Evolutionary conservation across 2,888 invertebrate genomes (phyloP), one percentile per base, ranked within the genome.

Genomic region (Yponomeuta evonymella): DNA sequence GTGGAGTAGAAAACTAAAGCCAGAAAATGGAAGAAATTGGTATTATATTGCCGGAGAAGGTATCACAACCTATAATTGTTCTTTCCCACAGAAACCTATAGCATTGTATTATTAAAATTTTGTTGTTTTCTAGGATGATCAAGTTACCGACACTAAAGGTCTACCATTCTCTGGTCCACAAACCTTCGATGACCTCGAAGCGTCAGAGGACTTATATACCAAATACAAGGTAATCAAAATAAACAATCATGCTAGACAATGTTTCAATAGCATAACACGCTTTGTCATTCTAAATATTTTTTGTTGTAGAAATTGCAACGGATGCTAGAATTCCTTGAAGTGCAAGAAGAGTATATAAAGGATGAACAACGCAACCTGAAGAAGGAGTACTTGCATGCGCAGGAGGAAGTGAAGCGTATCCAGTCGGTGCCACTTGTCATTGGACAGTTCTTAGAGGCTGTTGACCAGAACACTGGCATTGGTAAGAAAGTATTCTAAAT

Each of bases 301-400:
- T 67, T 9, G 23, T 43, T 43, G 67, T 23, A 98, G 97, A 99
- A 98, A 95, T 93, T 99, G 29, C 98, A 98, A 90, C 95, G 97
- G 75, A 98, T 98, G 92, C 88, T 99, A 36, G 99, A 99, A 86
- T 99, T 99, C 86, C 92, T 99, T 11, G 98, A 98, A 86, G 99
- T 99, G 0, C 99, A 99, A 93, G 99, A 99, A 85, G 99, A 99
- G 81, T 99, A 99, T 85, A 99, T 99, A 71, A 99, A 99, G 89
- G 98, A 99, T 94, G 99, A 99, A 90, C 99, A 99, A 85, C 95
- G 99, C 71, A 99, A 99, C 88, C 92, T 99, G 71, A 99, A 99
- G 85, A 99, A 99, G 80, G 99, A 99, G 87, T 98, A 99, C 87
- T 93, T 99, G 2, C 99, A 99, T 89, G 99, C 99, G 0, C 99